Base-by-base conservation (phyloP, 2,888 invertebrate species). In the Caenorhabditis virilis region DNA sequence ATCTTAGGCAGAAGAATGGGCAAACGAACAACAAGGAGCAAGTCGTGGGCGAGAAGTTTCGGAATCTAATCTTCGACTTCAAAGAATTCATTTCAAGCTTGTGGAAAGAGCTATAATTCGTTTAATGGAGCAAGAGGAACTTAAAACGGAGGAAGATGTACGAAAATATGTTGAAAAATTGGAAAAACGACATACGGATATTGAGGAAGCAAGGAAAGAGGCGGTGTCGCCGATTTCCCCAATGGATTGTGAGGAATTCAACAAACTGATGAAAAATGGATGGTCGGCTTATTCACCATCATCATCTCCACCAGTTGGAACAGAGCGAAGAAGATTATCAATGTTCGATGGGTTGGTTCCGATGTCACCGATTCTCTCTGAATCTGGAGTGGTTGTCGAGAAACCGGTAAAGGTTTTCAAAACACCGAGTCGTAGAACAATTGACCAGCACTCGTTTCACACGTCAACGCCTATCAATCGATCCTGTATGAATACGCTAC, bases 221-320 rank as follows among this genome's bases (percentile, higher is more conserved):
- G n/a, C n/a, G n/a, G n/a, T n/a, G n/a, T n/a, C n/a, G n/a, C n/a
- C n/a, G n/a, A n/a, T n/a, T n/a, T 56, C 52, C 13, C 56, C 62
- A 27, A 57, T 62, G 56, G 6, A 41, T 9, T 30, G 38, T 13
- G 56, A 56, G 25, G 61, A 62, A 46, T 62, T 62, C 39, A 45
- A 52, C 25, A 23, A 35, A 22, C 41, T 54, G 33, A 20, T 54
- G 22, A 47, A 47, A 23, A 46, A 47, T 36, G 54, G 54, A 23
- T 54, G 54, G 54, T 22, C 27, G 2, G 47, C 27, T 2, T 25
- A 46, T n/a, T n/a, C n/a, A 9, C 45, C 35, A 1, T 16, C 33
- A 26, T 13, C 45, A 2, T 18, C 16, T 27, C 35, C 53, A 25
- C 42, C 50, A 23, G 26, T 39, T 15, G 26, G 50, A 15, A 13